Evolutionary conservation across 2,797 vertebrate species (phyloP).

Genomic region (Trematomus bernacchii): DNA sequence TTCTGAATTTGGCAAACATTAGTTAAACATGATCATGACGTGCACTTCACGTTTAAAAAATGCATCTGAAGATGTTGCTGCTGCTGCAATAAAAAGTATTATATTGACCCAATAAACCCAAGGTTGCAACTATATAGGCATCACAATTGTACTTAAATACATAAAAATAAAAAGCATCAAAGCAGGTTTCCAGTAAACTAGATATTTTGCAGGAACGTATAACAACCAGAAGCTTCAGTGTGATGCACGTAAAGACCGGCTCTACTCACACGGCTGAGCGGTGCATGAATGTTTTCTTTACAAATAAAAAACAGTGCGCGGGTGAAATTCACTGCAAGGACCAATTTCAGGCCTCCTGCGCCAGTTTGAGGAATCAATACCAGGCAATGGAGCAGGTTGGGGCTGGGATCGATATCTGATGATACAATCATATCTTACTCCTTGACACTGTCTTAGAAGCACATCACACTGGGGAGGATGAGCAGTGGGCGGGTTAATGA

Average conservation of each 20-base stretch:
- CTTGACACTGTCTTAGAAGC: conserved; percentile 72
- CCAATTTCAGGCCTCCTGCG: conserved; percentile 78
- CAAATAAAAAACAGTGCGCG: conserved; percentile 72
- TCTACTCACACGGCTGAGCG: conserved; percentile 66
- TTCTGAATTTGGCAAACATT: background rate
- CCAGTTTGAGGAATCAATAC: conserved; percentile 77
- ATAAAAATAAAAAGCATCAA: conserved; percentile 29
- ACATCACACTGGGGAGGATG: conserved; percentile 25
- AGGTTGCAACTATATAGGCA: background rate
- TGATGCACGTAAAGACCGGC: conserved; percentile 12
- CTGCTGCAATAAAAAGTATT: background rate
- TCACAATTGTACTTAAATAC: background rate
- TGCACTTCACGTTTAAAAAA: background rate
- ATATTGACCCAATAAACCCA: background rate
- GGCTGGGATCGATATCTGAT: conserved; percentile 79
- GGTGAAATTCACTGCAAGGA: conserved; percentile 70
- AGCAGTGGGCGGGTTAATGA: conserved; percentile 52
- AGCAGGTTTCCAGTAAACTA: background rate
- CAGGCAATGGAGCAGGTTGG: conserved; percentile 67
- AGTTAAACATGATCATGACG: background rate
- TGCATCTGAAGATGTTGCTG: background rate
- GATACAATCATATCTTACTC: conserved; percentile 84
- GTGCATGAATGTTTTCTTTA: conserved; percentile 79
- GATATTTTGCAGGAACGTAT: conserved; percentile 13
- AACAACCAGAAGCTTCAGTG: conserved; percentile 22